Evolutionary conservation across 2,888 invertebrate genomes (phyloP), one percentile per base, ranked within the genome.

Genomic region (Ephialtes manifestator): DNA sequence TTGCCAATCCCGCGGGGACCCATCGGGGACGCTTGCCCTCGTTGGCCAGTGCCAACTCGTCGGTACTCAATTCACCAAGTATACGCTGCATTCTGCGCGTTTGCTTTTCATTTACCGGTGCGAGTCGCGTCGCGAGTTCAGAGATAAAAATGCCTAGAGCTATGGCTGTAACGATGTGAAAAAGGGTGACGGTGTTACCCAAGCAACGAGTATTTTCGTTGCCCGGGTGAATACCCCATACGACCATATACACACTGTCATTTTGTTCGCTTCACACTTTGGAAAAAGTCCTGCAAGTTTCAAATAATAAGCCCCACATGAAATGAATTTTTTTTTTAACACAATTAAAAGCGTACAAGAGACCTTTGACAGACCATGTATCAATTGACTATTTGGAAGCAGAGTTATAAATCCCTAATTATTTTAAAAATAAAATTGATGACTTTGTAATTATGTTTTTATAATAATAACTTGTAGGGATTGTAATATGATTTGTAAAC

Each of bases 81-180:
- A 77, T 78, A 78, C 81, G 72, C 72, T 58, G 67, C 74, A 86
- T 84, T 77, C 70, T 70, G 77, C 67, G 70, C 89, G 90, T 93
- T 92, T 92, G 89, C 91, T 91, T 92, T 92, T 91, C 91, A 93
- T 92, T 92, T 92, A 86, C 85, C 87, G 60, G 76, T 46, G 60
- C 81, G 67, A 71, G 31, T 35, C 20, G 51, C 65, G n/a, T 53
- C 31, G 53, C 65, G 75, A 24, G 48, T 67, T 48, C 24, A 39
- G n/a, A n/a, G 53, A 20, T 11, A 10, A 8, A 20, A 55, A 55
- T 20, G n/a, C 20, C 53, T n/a, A 7, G 8, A 53, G 53, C 8
- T 53, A 20, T 51, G 20, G 2, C 53, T 1, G 53, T 11, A 55
- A 55, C 53, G 53, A 55, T 2, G 20, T 60, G 60, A 70, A n/a